These are phyloP conservation scores for Drosophila bocki DNA, from an alignment of 1,140 invertebrate species.

Conservation along the genomic window DNA sequence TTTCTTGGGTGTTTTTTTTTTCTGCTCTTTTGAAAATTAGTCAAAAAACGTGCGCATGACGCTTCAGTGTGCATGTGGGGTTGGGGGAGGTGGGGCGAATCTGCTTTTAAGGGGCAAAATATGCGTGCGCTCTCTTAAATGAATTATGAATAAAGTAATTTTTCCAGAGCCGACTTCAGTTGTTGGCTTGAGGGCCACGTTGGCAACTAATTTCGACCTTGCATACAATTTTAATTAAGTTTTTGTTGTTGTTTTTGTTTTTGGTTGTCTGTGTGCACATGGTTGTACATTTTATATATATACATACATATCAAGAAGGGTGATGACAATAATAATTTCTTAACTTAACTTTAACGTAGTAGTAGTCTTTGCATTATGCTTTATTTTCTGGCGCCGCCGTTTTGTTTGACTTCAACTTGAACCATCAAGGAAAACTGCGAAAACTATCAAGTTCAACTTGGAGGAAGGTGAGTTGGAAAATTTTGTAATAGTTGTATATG, in stretches of 20 bases:
- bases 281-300: slow-evolving; percentile 28
- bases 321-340: slow-evolving; percentile 46
- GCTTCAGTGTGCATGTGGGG: slow-evolving; percentile 13
- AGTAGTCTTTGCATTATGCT: slow-evolving; percentile 15
- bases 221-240: slow-evolving; percentile 80
- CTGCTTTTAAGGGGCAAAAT: slow-evolving; percentile 9
- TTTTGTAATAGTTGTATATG: background rate
- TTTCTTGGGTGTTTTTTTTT: slow-evolving; percentile 30
- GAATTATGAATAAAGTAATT: slow-evolving; percentile 80
- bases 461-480: slow-evolving; percentile 7
- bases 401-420: slow-evolving; percentile 40
- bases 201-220: slow-evolving; percentile 81
- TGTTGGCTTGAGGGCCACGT: slow-evolving; percentile 71
- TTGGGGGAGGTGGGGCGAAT: background rate
- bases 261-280: slow-evolving; percentile 24
- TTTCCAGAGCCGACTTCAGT: slow-evolving; percentile 12
- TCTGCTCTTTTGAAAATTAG: slow-evolving; percentile 53
- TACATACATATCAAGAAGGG: slow-evolving; percentile 21
- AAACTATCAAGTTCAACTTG: slow-evolving; percentile 38
- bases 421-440: slow-evolving; percentile 28
- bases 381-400: slow-evolving; percentile 1
- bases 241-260: slow-evolving; percentile 32
- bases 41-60: slow-evolving; percentile 52
- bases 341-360: slow-evolving; percentile 14
- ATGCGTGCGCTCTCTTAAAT: slow-evolving; percentile 64